Evolutionary conservation across 2,888 invertebrate species (phyloP), one percentile per base, ranked within the genome.

Genomic region (Corythucha ciliata): DNA sequence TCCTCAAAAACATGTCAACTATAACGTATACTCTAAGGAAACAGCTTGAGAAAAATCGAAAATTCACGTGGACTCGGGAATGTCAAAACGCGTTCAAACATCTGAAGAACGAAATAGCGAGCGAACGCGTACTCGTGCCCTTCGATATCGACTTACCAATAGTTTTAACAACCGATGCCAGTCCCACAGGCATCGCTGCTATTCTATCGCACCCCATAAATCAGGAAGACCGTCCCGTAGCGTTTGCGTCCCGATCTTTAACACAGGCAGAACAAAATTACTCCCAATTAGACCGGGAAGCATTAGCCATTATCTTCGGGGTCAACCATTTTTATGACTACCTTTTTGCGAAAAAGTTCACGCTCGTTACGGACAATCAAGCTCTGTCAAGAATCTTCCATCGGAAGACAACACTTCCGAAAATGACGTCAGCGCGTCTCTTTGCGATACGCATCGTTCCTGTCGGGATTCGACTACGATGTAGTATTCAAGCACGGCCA

Each of bases 271-370:
- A 42, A 20, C 4, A 8, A 12, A 42, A 42, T 42, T 42, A 41
- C 8, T 27, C 48, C 21, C 58, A 58, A 29, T 29, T 57, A 14
- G 55, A 57, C 40, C 18, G 54, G 22, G 57, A 58, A 49, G 57
- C 55, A 10, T 20, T 45, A 20, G 16, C 27, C 3, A 45, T 45
- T 16, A 32, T 45, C 21, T 45, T 24, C 26, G 48, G 20, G 8
- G n/a, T 48, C 12, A 37, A 25, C 6, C 24, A 48, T 20, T 39
- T 48, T 16, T 34, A 26, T 21, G 3, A 26, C 7, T 48, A n/a
- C 18, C 21, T 37, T 14, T 48, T 32, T 37, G 37, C 37, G 4
- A 24, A 26, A 37, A 24, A 37, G 16, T 60, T 83, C 83, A 1
- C 33, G 12, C 48, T 45, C 24, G 22, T 24, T 20, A 41, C 42